Evolutionary conservation across 2,797 vertebrate species (phyloP).

Genomic region (Sebastes goodei): DNA sequence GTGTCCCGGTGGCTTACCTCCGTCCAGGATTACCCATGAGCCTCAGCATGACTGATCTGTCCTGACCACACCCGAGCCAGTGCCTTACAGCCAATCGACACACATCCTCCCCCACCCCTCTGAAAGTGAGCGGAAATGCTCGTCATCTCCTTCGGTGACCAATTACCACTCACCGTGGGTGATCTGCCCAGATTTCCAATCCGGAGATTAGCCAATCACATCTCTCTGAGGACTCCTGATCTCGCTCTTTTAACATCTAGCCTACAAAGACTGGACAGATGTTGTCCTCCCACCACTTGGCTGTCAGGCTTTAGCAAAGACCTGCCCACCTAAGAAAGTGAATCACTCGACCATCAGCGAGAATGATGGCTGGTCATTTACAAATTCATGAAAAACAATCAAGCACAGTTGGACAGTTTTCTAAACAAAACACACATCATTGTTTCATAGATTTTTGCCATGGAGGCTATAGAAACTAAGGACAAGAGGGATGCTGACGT

Average conservation of each 20-base stretch:
- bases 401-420: constrained; percentile 93
- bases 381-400: constrained; percentile 88
- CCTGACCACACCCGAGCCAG: constrained; percentile 76
- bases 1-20: constrained; percentile 95
- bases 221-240: constrained; percentile 39
- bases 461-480: constrained; percentile 78
- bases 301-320: constrained; percentile 55
- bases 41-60: constrained; percentile 92
- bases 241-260: constrained; percentile 9
- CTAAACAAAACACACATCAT: constrained; percentile 71
- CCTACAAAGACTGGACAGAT: constrained; percentile 40
- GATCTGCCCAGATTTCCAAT: constrained; percentile 18
- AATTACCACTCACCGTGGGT: constrained; percentile 7
- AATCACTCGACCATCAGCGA: constrained; percentile 84
- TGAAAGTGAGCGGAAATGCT: constrained; percentile 42
- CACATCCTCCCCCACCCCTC: constrained; percentile 22
- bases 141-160: constrained; percentile 29
- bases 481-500: constrained; percentile 41
- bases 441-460: constrained; percentile 92
- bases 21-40: constrained; percentile 99
- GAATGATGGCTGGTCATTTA: constrained; percentile 86
- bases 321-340: constrained; percentile 72
- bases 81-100: constrained; percentile 80
- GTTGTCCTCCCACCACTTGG: constrained; percentile 30
- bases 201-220: constrained; percentile 39